A percentile compares a stretch with the other conserved stretches of the same genome.
Evolutionary conservation across 2,797 vertebrate species (phyloP).

Genomic region (Sardinella longiceps): DNA sequence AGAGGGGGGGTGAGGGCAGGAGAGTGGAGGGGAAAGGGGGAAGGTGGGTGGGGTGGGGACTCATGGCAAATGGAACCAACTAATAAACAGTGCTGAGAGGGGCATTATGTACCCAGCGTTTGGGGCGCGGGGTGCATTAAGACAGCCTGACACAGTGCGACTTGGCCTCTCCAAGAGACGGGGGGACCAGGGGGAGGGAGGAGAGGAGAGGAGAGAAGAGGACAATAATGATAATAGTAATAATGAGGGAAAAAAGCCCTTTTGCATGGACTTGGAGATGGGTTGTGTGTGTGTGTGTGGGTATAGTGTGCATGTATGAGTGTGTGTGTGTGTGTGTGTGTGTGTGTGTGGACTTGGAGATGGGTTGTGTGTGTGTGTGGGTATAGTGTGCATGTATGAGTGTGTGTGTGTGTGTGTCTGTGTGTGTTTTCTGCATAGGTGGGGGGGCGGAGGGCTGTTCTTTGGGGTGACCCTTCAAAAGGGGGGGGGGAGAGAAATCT

Average conservation of each 20-base stretch:
- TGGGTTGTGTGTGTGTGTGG: slow-evolving; percentile 35
- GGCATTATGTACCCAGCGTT: slow-evolving; percentile 86
- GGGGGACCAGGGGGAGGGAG: slow-evolving; percentile 29
- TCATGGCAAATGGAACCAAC: slow-evolving; percentile 63
- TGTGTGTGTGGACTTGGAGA: slow-evolving; percentile 44
- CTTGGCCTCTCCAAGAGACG: slow-evolving; percentile 62
- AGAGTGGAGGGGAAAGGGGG: not conserved
- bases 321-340: slow-evolving; percentile 67
- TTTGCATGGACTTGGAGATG: slow-evolving; percentile 42
- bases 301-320: slow-evolving; percentile 56
- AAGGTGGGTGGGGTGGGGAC: slow-evolving; percentile 38
- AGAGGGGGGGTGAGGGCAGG: slow-evolving; percentile 28
- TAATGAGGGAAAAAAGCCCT: slow-evolving; percentile 74
- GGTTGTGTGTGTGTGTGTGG: slow-evolving; percentile 60
- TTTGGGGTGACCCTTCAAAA: slow-evolving; percentile 70
- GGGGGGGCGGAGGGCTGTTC: slow-evolving; percentile 52
- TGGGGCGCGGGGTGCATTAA: slow-evolving; percentile 83
- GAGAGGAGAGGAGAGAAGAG: slow-evolving; percentile 49
- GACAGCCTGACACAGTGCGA: slow-evolving; percentile 82
- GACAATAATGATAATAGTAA: slow-evolving; percentile 78
- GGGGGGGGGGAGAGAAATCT: slow-evolving; percentile 55
- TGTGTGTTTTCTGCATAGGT: slow-evolving; percentile 29
- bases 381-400: slow-evolving; percentile 59
- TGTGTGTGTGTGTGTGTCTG: slow-evolving; percentile 69
- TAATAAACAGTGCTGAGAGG: slow-evolving; percentile 92